A percentile compares a stretch with the other conserved stretches of the same genome.
Conservation (phyloP, 1,140 invertebrate genomes). For the Bombus terrestris region DNA sequence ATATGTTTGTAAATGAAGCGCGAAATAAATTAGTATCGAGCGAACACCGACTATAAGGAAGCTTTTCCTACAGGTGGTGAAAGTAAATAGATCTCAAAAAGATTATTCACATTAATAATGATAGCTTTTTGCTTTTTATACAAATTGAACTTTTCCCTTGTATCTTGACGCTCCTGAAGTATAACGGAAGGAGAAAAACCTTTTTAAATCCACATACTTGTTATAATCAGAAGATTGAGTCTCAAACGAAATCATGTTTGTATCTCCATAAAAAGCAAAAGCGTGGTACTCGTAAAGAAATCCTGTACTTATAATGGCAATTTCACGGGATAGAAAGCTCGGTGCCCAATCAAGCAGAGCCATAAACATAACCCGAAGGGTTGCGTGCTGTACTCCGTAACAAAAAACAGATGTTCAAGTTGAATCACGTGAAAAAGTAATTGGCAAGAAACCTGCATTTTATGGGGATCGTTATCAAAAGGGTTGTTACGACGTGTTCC, state of each 20-base stretch:
- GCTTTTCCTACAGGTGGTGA: too few species aligned
- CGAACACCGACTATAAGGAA: too few species aligned
- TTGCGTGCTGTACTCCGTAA: background rate
- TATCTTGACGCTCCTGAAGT: background rate
- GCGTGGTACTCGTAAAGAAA: background rate
- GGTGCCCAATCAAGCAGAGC: background rate
- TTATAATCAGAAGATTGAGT: background rate
- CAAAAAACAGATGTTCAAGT: conserved; percentile 11
- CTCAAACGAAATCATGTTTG: background rate
- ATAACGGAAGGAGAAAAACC: background rate
- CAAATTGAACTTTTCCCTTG: background rate
- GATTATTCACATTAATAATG: too few species aligned
- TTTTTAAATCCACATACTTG: background rate
- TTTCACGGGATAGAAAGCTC: conserved; percentile 5
- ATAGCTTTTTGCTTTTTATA: background rate
- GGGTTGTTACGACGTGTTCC: conserved; percentile 27
- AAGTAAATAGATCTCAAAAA: too few species aligned
- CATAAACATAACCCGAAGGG: conserved; percentile 16
- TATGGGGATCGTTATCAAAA: conserved; percentile 33
- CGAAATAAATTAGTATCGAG: too few species aligned
- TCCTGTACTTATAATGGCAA: background rate
- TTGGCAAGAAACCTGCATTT: conserved; percentile 17
- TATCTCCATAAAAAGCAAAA: background rate
- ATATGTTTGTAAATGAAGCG: too few species aligned
- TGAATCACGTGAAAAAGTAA: conserved; percentile 20